Evolutionary conservation across 2,797 vertebrate genomes (phyloP), one percentile per base, ranked within the genome.

Genomic region (Clarias laeviceps): DNA sequence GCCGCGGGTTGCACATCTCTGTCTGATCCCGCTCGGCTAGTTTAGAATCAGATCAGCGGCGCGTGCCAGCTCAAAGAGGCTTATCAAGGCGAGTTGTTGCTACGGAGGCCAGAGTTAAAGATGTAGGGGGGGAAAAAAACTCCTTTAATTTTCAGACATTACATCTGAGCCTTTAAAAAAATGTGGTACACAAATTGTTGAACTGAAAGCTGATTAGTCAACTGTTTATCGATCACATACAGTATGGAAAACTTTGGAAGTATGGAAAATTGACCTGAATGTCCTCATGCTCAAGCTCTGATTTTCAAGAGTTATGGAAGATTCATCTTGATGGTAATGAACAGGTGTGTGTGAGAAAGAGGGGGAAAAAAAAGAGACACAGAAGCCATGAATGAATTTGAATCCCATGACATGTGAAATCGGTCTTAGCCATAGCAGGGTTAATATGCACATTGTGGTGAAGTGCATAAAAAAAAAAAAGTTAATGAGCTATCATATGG

Each of bases 341-440:
- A 70, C 83, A 80, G 77, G 80, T 84, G 87, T 84, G 68, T 79
- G 64, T 50, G 70, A 61, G 45, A 34, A 59, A 65, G 62, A 22
- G 29, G 11, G 62, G 27, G 76, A 24, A 9, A 20, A 15, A 14
- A 17, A 37, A 27, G 18, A 24, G 73, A 17, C 15, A 17, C 57
- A 20, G 34, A 45, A 27, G 18, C 40, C 64, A 45, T 8, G 6
- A 45, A 81, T 68, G 70, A 83, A 85, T 69, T 73, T 82, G 79
- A 77, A 64, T 45, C 62, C 74, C 7, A 12, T 18, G 65, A 82
- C 64, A 82, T 86, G 85, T 89, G 82, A 89, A 89, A 89, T 84
- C 69, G 82, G 79, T 87, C 68, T 82, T 83, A 78, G 82, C 74
- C 76, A 81, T 74, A 40, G 79, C 77, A 82, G 82, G 80, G 84